Percentiles rank a stretch among this genome's conserved stretches.
Evolutionary conservation across 2,888 invertebrate species (phyloP).

Genomic region (Oegoconia quadripuncta): DNA sequence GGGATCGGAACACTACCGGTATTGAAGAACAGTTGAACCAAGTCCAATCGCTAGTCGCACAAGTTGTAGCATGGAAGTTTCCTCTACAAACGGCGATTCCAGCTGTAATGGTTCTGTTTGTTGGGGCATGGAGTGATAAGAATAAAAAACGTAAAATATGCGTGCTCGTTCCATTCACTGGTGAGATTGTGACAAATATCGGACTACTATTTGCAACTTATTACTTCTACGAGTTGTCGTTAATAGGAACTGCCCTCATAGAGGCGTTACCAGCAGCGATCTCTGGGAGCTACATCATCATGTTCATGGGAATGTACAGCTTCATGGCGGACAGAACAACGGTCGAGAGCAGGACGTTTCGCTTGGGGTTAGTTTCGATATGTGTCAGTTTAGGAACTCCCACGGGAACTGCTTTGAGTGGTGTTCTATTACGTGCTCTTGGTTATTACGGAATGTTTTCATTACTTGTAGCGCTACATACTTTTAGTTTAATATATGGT

Average conservation of each 20-base stretch:
- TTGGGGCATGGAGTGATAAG: constrained; percentile 82
- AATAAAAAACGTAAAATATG: constrained; percentile 79
- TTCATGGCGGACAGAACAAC: constrained; percentile 81
- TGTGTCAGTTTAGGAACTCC: constrained; percentile 74
- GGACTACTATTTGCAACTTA: constrained; percentile 77
- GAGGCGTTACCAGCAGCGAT: constrained; percentile 80
- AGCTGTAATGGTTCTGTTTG: constrained; percentile 75
- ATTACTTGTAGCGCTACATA: constrained; percentile 50
- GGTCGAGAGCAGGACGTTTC: constrained; percentile 80
- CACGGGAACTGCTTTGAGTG: constrained; percentile 74
- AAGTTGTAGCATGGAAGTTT: constrained; percentile 79
- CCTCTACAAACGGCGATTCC: constrained; percentile 80
- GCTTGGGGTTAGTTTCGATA: constrained; percentile 80
- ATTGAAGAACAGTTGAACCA: constrained; percentile 58
- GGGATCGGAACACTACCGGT: constrained; percentile 58
- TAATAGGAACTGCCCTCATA: constrained; percentile 70
- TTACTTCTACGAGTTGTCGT: constrained; percentile 74
- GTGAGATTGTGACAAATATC: constrained; percentile 74
- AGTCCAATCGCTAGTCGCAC: constrained; percentile 73
- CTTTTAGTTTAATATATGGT: constrained; percentile 56
- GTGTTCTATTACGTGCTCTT: constrained; percentile 59
- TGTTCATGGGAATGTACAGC: constrained; percentile 81
- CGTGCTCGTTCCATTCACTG: constrained; percentile 77
- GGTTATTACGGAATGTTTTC: constrained; percentile 73
- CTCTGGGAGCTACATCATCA: constrained; percentile 79